These are phyloP conservation scores for Tenthredo notha DNA, from an alignment of 2,888 invertebrate species.

Conservation along the genomic window DNA sequence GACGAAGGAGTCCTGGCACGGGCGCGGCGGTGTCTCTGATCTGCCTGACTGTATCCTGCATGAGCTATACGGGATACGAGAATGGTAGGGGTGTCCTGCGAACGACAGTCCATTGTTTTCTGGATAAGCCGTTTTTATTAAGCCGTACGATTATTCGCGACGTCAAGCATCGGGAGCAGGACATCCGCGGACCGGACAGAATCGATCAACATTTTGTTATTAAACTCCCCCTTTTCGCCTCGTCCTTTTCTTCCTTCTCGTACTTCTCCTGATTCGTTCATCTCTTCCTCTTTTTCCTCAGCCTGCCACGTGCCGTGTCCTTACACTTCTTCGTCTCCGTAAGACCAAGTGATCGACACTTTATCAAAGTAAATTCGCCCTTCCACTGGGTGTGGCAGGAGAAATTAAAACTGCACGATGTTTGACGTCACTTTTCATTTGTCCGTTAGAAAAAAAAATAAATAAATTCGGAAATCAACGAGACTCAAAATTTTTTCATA, in stretches of 20 bases:
- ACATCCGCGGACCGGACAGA: slow-evolving; percentile 55
- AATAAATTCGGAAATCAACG: background rate
- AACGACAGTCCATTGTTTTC: slow-evolving; percentile 74
- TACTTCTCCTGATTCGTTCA: background rate
- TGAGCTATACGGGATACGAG: background rate
- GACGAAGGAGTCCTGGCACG: background rate
- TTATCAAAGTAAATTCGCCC: background rate
- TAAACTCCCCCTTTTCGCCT: background rate
- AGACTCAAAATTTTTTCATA: too few species aligned
- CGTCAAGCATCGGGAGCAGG: slow-evolving; percentile 64
- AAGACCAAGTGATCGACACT: background rate
- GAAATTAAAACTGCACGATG: background rate
- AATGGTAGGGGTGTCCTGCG: slow-evolving; percentile 63
- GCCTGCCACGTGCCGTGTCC: slow-evolving; percentile 19
- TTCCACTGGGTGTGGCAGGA: background rate
- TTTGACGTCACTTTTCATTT: background rate
- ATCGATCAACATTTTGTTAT: slow-evolving; percentile 58
- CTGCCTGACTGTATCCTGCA: slow-evolving; percentile 42
- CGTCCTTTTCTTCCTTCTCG: too few species aligned
- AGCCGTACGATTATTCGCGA: slow-evolving; percentile 71
- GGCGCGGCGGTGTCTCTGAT: slow-evolving; percentile 53
- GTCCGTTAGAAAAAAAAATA: background rate
- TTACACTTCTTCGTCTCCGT: background rate
- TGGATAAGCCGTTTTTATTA: slow-evolving; percentile 75
- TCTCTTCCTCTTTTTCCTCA: background rate